These are phyloP conservation scores for Cyprinodon variegatus DNA, from an alignment of 2,113 vertebrate genomes.

Conservation along the genomic window DNA sequence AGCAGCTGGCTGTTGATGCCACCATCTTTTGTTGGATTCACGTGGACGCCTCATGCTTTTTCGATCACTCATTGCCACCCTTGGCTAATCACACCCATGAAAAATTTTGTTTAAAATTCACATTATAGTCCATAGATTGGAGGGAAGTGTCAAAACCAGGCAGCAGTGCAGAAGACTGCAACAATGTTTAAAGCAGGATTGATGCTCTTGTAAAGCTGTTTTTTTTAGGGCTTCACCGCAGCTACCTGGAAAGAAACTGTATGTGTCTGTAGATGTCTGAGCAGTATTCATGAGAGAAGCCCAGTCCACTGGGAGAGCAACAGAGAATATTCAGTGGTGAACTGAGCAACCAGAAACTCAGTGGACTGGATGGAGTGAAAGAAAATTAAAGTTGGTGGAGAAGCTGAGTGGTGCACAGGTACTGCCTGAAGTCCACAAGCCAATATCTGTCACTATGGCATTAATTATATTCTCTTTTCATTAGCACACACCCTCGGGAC, in stretches of 20 bases:
- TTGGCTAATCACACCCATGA: slow-evolving; percentile 10
- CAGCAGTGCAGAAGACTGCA: slow-evolving; percentile 14
- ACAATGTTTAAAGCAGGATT: slow-evolving; percentile 44
- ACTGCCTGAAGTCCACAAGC: slow-evolving; percentile 56
- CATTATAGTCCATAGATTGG: slow-evolving; percentile 13
- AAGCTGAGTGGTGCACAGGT: slow-evolving; percentile 60
- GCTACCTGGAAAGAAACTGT: slow-evolving; percentile 29
- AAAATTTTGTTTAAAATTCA: slow-evolving; percentile 42
- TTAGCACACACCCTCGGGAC: slow-evolving; percentile 68
- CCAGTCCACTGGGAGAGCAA: slow-evolving; percentile 9
- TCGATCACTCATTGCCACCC: slow-evolving; percentile 3
- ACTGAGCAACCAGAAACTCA: slow-evolving; percentile 13
- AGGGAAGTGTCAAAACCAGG: background rate
- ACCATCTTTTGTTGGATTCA: slow-evolving; percentile 49
- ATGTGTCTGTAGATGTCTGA: slow-evolving; percentile 17
- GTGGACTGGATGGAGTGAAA: slow-evolving; percentile 28
- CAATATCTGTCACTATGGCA: slow-evolving; percentile 73
- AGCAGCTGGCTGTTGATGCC: slow-evolving; percentile 57
- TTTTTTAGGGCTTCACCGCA: slow-evolving; percentile 24
- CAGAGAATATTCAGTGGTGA: slow-evolving; percentile 8
- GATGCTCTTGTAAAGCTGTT: slow-evolving; percentile 27
- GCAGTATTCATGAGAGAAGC: background rate
- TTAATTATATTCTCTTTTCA: slow-evolving; percentile 80
- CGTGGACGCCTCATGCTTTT: slow-evolving; percentile 47
- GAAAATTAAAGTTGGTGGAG: slow-evolving; percentile 55